Conservation (phyloP, 2,797 vertebrate species). For the Melopsittacus undulatus region DNA sequence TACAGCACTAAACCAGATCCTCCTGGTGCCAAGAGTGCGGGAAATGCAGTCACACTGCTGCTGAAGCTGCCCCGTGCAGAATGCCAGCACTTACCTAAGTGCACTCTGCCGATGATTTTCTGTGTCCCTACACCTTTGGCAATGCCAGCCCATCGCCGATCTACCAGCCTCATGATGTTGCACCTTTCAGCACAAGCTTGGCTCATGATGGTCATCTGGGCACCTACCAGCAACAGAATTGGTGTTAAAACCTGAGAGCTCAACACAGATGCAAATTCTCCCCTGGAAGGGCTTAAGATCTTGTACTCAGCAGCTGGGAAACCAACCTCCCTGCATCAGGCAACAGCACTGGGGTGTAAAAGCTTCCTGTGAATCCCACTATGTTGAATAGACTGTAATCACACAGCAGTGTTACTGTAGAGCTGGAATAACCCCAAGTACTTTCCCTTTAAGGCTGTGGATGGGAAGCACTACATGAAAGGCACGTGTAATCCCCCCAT, state of each 20-base stretch:
- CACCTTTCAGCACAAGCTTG: slow-evolving; percentile 97
- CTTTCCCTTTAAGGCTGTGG: not conserved
- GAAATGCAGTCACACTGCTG: not conserved
- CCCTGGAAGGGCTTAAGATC: not conserved
- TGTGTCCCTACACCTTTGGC: slow-evolving; percentile 98
- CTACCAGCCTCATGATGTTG: slow-evolving; percentile 98
- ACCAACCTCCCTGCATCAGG: not conserved
- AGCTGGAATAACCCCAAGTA: not conserved
- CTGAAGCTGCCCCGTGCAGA: not conserved
- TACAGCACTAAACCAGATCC: not conserved
- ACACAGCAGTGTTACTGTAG: not conserved
- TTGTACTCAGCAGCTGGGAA: not conserved
- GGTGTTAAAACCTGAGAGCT: not conserved
- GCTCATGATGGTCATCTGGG: slow-evolving; percentile 99
- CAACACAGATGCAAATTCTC: not conserved
- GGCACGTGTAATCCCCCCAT: not conserved
- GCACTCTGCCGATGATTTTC: slow-evolving; percentile 98
- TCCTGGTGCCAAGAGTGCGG: fast-evolving
- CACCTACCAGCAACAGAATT: slow-evolving; percentile 78
- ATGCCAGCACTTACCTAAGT: slow-evolving; percentile 83
- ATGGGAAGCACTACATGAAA: not conserved
- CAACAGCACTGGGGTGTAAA: not conserved
- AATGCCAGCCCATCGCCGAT: slow-evolving; percentile 96
- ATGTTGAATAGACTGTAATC: not conserved
- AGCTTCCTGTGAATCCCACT: not conserved